Base-by-base conservation (phyloP, 2,888 invertebrate genomes). In the Lacanobia wlatinum region DNA sequence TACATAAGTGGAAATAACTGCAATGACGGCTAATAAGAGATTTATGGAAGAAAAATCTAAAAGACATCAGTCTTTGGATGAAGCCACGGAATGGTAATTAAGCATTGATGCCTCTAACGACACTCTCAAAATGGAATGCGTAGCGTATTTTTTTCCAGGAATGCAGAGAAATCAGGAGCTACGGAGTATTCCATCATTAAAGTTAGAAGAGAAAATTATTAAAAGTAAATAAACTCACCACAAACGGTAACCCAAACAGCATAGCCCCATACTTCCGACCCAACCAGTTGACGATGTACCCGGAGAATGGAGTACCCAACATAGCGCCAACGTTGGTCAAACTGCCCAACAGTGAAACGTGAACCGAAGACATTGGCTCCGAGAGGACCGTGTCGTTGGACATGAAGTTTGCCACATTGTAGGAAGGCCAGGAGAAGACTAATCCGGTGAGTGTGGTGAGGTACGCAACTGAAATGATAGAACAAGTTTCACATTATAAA, bases 391-490 rank as follows among this genome's bases (percentile, higher is more conserved):
- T 94, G 2, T 83, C 86, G 66, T 94, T 94, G 0, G 94, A 92
- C 40, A 73, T 82, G 74, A 94, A 94, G 69, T 90, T 91, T 6
- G 83, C 90, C 56, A 92, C 84, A 6, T 93, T 94, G 79, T 92
- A 94, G 0, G 94, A 94, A 0, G 94, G 94, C 95, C 95, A 95
- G 0, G 93, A 92, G 73, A 90, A 92, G 3, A 94, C 79, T 48
- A 92, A 87, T 0, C 94, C 95, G 0, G 93, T 92, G 2, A 92
- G 84, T 0, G 85, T 73, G 0, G 88, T 90, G 9, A 94, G 82
- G 61, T 89, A 91, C 3, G 91, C 89, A 34, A 94, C 94, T 94
- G 89, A 7, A 88, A 87, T 28, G 7, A 28, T 8, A 10, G 7
- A n/a, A n/a, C 28, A 28, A 40, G 16, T 16, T 9, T 6, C 14